A percentile compares a stretch with the other conserved stretches of the same genome.
phyloP scores from a whole-genome alignment of 2,797 vertebrate species.

The Muscicapa striata region DNA sequence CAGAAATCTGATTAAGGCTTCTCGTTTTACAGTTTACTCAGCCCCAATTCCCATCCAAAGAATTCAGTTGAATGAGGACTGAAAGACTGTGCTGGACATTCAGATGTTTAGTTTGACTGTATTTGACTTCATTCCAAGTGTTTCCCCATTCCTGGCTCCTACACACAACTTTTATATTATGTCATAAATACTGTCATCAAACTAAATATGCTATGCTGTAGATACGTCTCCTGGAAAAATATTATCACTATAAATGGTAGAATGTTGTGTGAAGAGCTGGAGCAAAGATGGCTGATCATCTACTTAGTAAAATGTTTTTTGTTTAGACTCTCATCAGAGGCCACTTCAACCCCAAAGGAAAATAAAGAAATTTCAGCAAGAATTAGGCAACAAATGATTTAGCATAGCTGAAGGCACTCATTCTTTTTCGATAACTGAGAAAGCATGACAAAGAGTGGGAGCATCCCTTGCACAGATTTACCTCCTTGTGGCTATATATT shows the following conservation, averaged over 20 bases:
- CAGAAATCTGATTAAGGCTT: conserved; percentile 32
- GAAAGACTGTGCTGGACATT: neutral
- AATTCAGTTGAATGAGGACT: conserved; percentile 2
- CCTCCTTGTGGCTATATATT: conserved; percentile 13
- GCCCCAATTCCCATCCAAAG: neutral
- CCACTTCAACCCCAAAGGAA: neutral
- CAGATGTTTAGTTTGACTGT: conserved; percentile 10
- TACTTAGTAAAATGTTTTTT: neutral
- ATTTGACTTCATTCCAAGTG: conserved; percentile 22
- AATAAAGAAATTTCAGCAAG: conserved; percentile 7
- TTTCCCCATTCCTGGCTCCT: conserved; percentile 40
- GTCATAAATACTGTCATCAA: conserved; percentile 42
- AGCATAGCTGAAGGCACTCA: neutral
- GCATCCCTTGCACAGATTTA: neutral
- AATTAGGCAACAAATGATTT: conserved; percentile 40
- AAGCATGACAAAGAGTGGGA: conserved; percentile 20
- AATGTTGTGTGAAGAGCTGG: neutral
- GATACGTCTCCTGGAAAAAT: conserved; percentile 37
- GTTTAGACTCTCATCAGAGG: neutral
- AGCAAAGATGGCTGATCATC: neutral
- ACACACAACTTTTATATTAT: conserved; percentile 3
- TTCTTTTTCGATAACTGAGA: neutral
- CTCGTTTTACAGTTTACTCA: neutral
- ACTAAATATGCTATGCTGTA: neutral
- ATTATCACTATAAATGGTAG: neutral